Percentiles rank a stretch among this genome's conserved stretches.
phyloP scores from a whole-genome alignment of 1,140 invertebrate species.

The Cepaea nemoralis region DNA sequence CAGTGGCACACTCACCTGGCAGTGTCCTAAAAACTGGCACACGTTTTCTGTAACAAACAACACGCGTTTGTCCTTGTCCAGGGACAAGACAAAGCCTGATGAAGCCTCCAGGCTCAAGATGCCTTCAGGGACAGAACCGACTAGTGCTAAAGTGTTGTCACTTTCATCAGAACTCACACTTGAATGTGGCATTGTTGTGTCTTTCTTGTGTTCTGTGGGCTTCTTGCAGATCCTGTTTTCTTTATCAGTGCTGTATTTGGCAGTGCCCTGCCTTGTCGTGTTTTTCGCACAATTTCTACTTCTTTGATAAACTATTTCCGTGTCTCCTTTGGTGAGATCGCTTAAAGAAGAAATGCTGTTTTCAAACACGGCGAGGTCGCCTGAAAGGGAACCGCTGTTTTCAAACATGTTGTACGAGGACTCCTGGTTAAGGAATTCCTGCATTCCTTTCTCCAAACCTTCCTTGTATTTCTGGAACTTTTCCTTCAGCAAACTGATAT shows the following conservation, averaged over 20 bases:
- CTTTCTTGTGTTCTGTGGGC: not conserved
- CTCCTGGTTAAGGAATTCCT: conserved; percentile 9
- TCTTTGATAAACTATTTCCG: too few species aligned
- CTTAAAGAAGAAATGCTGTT: too few species aligned
- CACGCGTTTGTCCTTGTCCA: not conserved
- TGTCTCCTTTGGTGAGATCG: too few species aligned
- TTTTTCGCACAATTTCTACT: too few species aligned
- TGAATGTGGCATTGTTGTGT: not conserved
- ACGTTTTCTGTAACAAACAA: conserved; percentile 27
- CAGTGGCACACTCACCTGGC: conserved; percentile 8
- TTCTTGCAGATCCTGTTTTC: not conserved
- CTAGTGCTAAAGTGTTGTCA: not conserved
- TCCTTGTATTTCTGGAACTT: conserved; percentile 27
- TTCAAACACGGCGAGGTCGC: too few species aligned
- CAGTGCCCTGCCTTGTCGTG: too few species aligned
- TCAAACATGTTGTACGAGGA: not conserved
- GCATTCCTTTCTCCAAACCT: conserved; percentile 26
- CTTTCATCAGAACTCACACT: not conserved
- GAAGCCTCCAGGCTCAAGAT: conserved; percentile 14
- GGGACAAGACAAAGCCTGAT: not conserved
- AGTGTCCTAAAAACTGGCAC: not conserved
- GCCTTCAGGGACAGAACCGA: not conserved
- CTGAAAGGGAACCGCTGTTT: too few species aligned
- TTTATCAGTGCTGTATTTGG: not conserved
- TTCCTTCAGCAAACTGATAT: not conserved